phyloP scores from a whole-genome alignment of 2,113 vertebrate genomes.

The Columbina picui region DNA sequence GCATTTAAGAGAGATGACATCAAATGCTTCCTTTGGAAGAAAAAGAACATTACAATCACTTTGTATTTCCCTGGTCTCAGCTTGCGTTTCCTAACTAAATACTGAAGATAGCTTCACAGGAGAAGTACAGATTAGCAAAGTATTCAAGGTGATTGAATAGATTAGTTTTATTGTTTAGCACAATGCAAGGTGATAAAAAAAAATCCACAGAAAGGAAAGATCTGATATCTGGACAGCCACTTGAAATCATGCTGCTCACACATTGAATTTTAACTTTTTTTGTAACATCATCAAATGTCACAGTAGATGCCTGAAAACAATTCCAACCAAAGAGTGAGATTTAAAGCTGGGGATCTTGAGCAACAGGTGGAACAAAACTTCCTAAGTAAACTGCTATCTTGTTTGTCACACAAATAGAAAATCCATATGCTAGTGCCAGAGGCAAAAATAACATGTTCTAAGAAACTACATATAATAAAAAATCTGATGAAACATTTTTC shows the following conservation, averaged over 20 bases:
- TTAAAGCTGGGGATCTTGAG: constrained; percentile 29
- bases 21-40: background rate
- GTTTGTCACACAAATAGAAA: constrained; percentile 57
- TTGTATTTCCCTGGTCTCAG: constrained; percentile 6
- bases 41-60: constrained; percentile 30
- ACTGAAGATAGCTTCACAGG: constrained; percentile 11
- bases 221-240: constrained; percentile 28
- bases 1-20: background rate
- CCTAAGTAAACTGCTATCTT: constrained; percentile 32
- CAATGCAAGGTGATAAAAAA: constrained; percentile 42
- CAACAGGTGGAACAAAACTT: constrained; percentile 51
- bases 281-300: constrained; percentile 14
- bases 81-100: constrained; percentile 28
- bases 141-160: constrained; percentile 49
- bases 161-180: constrained; percentile 57
- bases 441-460: constrained; percentile 23
- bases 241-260: constrained; percentile 31
- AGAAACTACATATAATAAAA: background rate
- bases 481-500: background rate
- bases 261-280: background rate
- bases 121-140: constrained; percentile 56
- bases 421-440: constrained; percentile 25
- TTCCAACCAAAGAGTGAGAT: background rate
- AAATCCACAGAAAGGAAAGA: constrained; percentile 37
- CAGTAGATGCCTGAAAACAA: constrained; percentile 38